A percentile compares a stretch with the other conserved stretches of the same genome.
Conservation (phyloP, 2,888 invertebrate species). For the Zele albiditarsus region DNA sequence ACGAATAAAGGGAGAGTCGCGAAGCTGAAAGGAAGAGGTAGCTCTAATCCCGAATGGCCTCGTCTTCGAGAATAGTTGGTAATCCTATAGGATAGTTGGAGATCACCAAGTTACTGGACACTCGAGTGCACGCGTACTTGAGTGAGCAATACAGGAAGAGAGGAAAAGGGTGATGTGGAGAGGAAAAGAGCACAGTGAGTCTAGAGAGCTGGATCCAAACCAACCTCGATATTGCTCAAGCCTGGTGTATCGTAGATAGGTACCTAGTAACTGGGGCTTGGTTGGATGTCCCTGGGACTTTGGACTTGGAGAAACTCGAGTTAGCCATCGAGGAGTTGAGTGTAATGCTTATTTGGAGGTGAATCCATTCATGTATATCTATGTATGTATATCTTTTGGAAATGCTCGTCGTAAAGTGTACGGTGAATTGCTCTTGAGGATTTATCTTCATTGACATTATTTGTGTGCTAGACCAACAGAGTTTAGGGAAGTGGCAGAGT, state of each 20-base stretch:
- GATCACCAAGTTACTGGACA: constrained; percentile 71
- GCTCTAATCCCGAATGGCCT: constrained; percentile 65
- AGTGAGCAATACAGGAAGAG: constrained; percentile 10
- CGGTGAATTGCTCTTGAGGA: constrained; percentile 13
- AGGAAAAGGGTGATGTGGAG: constrained; percentile 39
- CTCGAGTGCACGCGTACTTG: constrained; percentile 59
- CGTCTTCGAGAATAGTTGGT: constrained; percentile 71
- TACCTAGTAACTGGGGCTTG: constrained; percentile 33
- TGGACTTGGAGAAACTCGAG: constrained; percentile 53
- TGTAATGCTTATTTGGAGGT: constrained; percentile 56
- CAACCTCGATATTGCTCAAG: constrained; percentile 47
- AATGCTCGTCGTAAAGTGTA: background rate
- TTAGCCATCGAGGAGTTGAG: constrained; percentile 60
- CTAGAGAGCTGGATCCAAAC: constrained; percentile 43
- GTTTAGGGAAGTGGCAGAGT: too few relatives aligned
- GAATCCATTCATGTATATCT: constrained; percentile 42
- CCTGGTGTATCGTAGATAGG: constrained; percentile 1
- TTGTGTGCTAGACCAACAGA: constrained; percentile 26
- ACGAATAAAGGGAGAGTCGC: constrained; percentile 9
- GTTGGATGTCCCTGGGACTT: constrained; percentile 40
- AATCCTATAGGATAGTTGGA: constrained; percentile 72
- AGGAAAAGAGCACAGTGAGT: constrained; percentile 32
- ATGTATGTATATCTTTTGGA: constrained; percentile 29
- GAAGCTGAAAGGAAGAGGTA: constrained; percentile 48
- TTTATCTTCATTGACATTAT: constrained; percentile 40